Base-by-base conservation (phyloP, 2,113 vertebrate genomes). In the Riparia riparia region DNA sequence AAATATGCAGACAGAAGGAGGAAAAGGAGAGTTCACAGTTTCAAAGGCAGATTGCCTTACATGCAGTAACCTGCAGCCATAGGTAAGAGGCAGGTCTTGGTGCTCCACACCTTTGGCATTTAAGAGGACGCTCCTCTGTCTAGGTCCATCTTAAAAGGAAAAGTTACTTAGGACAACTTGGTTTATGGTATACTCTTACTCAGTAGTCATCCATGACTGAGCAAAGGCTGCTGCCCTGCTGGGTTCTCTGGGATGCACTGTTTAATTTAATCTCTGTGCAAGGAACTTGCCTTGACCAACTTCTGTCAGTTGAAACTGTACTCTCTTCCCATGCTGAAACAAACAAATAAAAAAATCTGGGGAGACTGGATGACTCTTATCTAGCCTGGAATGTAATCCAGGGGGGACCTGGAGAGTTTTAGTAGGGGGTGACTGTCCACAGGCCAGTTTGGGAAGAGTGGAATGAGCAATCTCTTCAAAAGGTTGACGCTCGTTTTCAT, bases 401-500 rank as follows among this genome's bases (percentile, higher is more conserved):
- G 50, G 31, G 15, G 8, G 14, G 28, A 7, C 45, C 50, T 80
- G 50, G 26, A 53, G 66, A 49, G 21, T 7, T 0, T 88, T 79
- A 39, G 32, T 13, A 81, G 53, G 44, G 76, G 37, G 32, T 82
- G 85, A 5, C 32, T 68, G 15, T 80, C 15, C 32, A 8, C 66
- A 57, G 71, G 28, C 44, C 63, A 69, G 9, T 2, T 24, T 76
- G 57, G 49, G 31, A 20, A 57, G 49, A 57, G 73, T 22, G 37
- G 37, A 49, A 37, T 76, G 26, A 79, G 28, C 45, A 69, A 8
- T 64, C 17, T 82, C 37, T 84, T 37, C 12, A 41, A 32, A 80
- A n/a, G 42, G 9, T 4, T 63, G 68, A 12, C 0, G 0, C 4
- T 74, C 1, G 1, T 68, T 73, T 90, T 66, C 32, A 25, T 32